Conservation (phyloP, 1,140 invertebrate species). For the Polyergus mexicanus region DNA sequence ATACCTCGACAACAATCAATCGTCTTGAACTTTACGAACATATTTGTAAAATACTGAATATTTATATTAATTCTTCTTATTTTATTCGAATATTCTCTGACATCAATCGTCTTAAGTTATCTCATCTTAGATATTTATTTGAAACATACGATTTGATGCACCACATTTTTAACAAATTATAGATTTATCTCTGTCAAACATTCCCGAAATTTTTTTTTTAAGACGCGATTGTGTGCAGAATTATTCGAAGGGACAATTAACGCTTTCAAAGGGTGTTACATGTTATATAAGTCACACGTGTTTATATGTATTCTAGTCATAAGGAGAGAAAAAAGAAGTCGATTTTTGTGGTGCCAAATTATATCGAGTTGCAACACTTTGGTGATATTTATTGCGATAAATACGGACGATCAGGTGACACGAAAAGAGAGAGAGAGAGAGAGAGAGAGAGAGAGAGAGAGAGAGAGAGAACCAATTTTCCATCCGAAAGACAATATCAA, state of each 20-base stretch:
- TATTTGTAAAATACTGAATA: too few species aligned
- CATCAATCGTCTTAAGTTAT: too few species aligned
- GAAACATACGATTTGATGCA: neutral
- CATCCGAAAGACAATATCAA: neutral
- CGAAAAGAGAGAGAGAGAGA: too few species aligned
- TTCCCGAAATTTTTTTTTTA: neutral
- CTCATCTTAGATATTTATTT: neutral
- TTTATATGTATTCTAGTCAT: neutral
- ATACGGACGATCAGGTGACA: neutral
- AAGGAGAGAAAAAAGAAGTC: neutral
- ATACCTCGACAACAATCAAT: too few species aligned
- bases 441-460: neutral
- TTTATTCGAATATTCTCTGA: too few species aligned
- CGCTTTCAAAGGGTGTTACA: neutral
- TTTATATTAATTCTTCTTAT: too few species aligned
- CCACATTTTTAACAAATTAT: neutral
- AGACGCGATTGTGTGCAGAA: neutral
- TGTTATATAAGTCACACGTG: neutral
- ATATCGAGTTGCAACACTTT: neutral
- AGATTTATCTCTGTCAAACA: neutral
- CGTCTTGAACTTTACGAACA: too few species aligned
- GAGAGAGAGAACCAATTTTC: neutral
- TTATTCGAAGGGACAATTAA: neutral
- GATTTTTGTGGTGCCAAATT: neutral
- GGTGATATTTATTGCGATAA: conserved; percentile 1